phyloP scores from a whole-genome alignment of 2,888 invertebrate genomes.

The Siphlonurus alternatus region DNA sequence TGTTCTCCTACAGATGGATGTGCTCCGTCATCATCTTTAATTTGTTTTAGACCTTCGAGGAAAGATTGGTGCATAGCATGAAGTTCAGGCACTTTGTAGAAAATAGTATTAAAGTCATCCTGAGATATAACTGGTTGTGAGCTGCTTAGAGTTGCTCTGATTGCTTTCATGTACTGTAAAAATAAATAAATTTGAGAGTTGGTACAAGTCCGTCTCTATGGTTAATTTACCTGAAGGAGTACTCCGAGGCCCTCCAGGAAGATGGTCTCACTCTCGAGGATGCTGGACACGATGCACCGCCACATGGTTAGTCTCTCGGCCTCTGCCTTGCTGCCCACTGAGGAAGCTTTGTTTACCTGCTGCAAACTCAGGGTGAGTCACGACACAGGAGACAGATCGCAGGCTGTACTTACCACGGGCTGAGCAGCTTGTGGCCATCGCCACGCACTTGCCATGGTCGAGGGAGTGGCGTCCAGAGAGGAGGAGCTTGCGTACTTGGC shows the following conservation, averaged over 20 bases:
- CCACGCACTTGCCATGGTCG: background rate
- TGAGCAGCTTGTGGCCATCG: background rate
- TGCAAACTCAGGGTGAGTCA: too few relatives aligned
- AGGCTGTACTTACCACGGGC: background rate
- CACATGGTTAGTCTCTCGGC: conserved; percentile 73
- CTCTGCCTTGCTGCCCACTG: conserved; percentile 40
- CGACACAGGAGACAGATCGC: too few relatives aligned
- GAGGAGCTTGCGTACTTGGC: conserved; percentile 27
- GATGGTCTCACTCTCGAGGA: conserved; percentile 78
- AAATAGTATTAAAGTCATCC: conserved; percentile 78
- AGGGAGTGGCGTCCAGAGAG: conserved; percentile 28
- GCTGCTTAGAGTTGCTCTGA: conserved; percentile 70
- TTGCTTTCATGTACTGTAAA: conserved; percentile 76
- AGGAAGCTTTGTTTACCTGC: too few relatives aligned
- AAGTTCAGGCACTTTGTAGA: conserved; percentile 82
- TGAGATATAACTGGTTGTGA: conserved; percentile 80
- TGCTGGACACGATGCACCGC: conserved; percentile 72
- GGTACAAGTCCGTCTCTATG: conserved; percentile 7
- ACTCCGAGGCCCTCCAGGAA: conserved; percentile 82
- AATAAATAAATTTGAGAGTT: conserved; percentile 10
- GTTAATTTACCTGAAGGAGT: conserved; percentile 53
- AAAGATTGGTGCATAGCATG: conserved; percentile 69
- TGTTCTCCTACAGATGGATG: conserved; percentile 63
- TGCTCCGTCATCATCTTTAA: conserved; percentile 54
- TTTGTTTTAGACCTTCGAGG: conserved; percentile 53